These are phyloP conservation scores for Xestobium rufovillosum DNA, from an alignment of 2,888 invertebrate genomes.

Conservation along the genomic window DNA sequence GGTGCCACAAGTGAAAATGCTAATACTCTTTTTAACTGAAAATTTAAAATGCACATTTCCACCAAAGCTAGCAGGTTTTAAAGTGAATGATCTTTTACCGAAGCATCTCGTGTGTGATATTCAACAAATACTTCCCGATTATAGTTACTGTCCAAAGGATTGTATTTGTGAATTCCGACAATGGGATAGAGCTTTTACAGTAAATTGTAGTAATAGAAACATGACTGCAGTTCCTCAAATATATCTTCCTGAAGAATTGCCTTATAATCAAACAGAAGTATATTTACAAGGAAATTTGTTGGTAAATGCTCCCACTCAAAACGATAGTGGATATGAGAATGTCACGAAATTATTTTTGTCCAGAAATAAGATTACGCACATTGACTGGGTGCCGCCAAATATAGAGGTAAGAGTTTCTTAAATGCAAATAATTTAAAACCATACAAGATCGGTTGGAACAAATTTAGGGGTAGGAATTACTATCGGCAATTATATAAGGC, in stretches of 20 bases:
- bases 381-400: conserved; percentile 41
- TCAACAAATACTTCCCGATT: conserved; percentile 44
- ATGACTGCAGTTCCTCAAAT: conserved; percentile 41
- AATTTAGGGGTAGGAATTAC: too few relatives aligned
- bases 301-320: conserved; percentile 12
- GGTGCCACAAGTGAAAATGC: conserved; percentile 33
- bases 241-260: conserved; percentile 19
- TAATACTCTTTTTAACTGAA: conserved; percentile 17
- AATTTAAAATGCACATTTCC: conserved; percentile 45
- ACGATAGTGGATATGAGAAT: conserved; percentile 41
- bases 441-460: too few relatives aligned
- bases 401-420: conserved; percentile 39
- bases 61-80: conserved; percentile 20
- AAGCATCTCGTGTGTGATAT: conserved; percentile 16
- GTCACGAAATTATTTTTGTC: conserved; percentile 46
- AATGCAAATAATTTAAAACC: too few relatives aligned
- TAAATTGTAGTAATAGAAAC: conserved; percentile 47
- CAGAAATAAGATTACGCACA: conserved; percentile 44
- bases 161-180: conserved; percentile 48
- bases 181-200: conserved; percentile 41
- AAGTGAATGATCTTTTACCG: conserved; percentile 37
- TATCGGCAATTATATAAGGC: too few relatives aligned
- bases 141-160: conserved; percentile 39
- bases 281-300: conserved; percentile 24
- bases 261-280: conserved; percentile 22